Evolutionary conservation across 2,888 invertebrate species (phyloP).

Genomic region (Prosapia bicincta): DNA sequence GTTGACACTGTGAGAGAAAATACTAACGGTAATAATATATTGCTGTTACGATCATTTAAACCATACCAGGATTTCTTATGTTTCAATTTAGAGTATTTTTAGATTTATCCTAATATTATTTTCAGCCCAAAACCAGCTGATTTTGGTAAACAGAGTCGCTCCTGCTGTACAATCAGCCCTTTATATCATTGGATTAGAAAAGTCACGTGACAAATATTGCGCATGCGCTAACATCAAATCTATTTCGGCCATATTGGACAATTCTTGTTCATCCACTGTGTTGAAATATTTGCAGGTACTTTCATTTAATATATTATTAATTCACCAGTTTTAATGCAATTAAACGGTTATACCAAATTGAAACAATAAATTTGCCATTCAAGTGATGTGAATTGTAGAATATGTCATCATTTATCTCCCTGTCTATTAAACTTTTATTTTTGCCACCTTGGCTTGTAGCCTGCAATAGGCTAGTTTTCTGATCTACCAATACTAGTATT

Average conservation of each 20-base stretch:
- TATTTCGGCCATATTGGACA: slow-evolving; percentile 50
- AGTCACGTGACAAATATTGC: slow-evolving; percentile 32
- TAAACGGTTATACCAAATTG: not conserved
- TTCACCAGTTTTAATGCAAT: not conserved
- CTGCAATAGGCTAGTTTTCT: slow-evolving; percentile 10
- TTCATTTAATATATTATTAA: slow-evolving; percentile 5
- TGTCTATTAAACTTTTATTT: slow-evolving; percentile 6
- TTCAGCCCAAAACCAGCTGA: slow-evolving; percentile 26
- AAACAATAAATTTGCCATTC: not conserved
- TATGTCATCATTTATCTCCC: slow-evolving; percentile 7
- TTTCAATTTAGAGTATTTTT: slow-evolving; percentile 13
- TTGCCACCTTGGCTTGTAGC: slow-evolving; percentile 46
- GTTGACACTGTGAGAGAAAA: not conserved
- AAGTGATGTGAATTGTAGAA: not conserved
- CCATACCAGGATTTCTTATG: not conserved
- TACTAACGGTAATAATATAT: not conserved
- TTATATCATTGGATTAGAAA: slow-evolving; percentile 14
- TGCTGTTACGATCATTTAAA: not conserved
- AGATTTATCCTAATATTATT: slow-evolving; percentile 18
- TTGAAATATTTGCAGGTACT: slow-evolving; percentile 45
- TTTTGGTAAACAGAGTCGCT: slow-evolving; percentile 27
- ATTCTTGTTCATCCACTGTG: slow-evolving; percentile 49
- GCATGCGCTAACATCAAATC: slow-evolving; percentile 36
- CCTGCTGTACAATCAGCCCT: not conserved
- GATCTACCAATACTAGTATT: not conserved